Conservation (phyloP, 1,140 invertebrate species). For the Steinernema feltiae region DNA sequence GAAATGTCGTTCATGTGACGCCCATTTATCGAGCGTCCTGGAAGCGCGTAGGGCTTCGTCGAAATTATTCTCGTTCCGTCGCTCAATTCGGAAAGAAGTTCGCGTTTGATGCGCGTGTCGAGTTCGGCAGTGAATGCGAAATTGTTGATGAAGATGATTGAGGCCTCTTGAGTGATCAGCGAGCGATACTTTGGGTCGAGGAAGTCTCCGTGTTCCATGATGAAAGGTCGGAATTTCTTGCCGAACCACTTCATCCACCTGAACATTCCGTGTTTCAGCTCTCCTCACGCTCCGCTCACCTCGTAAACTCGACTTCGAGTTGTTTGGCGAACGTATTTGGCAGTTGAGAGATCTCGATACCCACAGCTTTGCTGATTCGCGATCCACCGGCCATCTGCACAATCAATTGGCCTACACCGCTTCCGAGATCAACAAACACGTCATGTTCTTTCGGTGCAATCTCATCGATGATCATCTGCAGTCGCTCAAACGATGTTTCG, state of each 20-base stretch:
- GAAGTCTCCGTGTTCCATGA: slow-evolving; percentile 49
- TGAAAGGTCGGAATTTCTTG: slow-evolving; percentile 43
- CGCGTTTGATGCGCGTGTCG: slow-evolving; percentile 47
- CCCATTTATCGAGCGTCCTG: slow-evolving; percentile 39
- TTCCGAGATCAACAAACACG: slow-evolving; percentile 53
- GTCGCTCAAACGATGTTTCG: slow-evolving; percentile 48
- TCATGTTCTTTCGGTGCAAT: slow-evolving; percentile 38
- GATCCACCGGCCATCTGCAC: slow-evolving; percentile 50
- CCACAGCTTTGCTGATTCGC: slow-evolving; percentile 44
- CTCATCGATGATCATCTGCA: slow-evolving; percentile 51
- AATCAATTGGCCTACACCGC: slow-evolving; percentile 51
- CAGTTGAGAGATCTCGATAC: slow-evolving; percentile 50
- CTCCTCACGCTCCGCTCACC: not conserved
- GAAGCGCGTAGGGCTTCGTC: slow-evolving; percentile 47
- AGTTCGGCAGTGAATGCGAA: slow-evolving; percentile 51
- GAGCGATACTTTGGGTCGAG: slow-evolving; percentile 46
- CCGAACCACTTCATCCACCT: slow-evolving; percentile 54
- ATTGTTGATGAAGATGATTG: slow-evolving; percentile 57
- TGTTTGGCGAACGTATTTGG: slow-evolving; percentile 47
- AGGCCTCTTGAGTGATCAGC: slow-evolving; percentile 54
- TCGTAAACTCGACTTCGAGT: slow-evolving; percentile 44
- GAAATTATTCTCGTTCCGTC: slow-evolving; percentile 46
- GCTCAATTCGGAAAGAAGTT: slow-evolving; percentile 47
- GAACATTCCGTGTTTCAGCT: not conserved
- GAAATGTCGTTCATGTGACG: slow-evolving; percentile 50